phyloP scores from a whole-genome alignment of 2,113 vertebrate genomes.

The Dicaeum eximium region DNA sequence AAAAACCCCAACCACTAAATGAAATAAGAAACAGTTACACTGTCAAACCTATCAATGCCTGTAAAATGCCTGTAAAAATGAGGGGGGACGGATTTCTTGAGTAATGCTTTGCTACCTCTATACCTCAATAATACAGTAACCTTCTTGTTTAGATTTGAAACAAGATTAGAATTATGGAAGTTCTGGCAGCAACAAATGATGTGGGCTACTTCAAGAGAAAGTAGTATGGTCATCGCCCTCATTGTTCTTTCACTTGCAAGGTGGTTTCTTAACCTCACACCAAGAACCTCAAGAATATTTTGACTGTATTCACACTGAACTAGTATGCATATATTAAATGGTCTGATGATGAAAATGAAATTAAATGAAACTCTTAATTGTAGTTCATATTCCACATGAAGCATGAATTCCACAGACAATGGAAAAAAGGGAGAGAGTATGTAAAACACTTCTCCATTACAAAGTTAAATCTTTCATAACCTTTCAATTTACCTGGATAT shows the following conservation, averaged over 20 bases:
- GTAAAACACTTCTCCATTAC: background rate
- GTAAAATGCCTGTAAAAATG: background rate
- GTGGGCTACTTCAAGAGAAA: background rate
- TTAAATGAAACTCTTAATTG: background rate
- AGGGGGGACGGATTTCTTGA: too few species aligned
- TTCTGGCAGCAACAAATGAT: background rate
- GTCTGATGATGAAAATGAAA: background rate
- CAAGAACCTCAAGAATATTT: background rate
- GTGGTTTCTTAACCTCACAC: background rate
- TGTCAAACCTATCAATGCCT: background rate
- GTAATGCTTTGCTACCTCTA: background rate
- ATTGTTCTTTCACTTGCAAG: background rate
- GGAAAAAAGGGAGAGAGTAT: background rate
- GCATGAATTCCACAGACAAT: background rate
- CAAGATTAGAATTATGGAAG: background rate
- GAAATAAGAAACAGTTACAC: background rate
- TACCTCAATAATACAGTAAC: background rate
- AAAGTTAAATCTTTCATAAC: background rate
- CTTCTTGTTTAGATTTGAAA: background rate
- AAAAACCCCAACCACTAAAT: too few species aligned
- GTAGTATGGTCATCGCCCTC: fast-evolving
- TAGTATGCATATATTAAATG: background rate
- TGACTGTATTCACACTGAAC: background rate
- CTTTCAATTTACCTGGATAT: constrained; percentile 86
- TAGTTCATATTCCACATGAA: background rate